Conservation (phyloP, 2,797 vertebrate genomes). For the Eurystomus glaucurus region DNA sequence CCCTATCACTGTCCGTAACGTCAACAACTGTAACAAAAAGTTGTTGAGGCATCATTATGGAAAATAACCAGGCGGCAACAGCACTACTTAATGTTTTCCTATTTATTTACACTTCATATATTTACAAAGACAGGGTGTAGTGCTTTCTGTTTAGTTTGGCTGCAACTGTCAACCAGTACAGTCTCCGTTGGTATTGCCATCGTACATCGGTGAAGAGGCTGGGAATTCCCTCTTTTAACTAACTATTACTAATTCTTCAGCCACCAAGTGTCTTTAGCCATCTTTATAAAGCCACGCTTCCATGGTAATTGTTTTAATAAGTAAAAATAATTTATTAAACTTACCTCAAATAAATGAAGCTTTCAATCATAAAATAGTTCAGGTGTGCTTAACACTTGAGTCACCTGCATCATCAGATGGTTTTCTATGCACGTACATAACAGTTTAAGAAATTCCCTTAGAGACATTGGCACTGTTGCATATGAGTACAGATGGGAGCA, state of each 20-base stretch:
- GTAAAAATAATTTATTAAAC: constrained; percentile 53
- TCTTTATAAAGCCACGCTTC: constrained; percentile 5
- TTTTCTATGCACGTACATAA: neutral
- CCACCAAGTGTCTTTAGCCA: neutral
- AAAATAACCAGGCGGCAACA: constrained; percentile 24
- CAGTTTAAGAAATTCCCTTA: neutral
- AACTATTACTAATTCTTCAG: neutral
- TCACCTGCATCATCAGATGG: neutral
- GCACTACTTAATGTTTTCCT: neutral
- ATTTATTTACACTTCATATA: constrained; percentile 41
- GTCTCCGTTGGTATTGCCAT: neutral
- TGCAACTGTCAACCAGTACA: neutral
- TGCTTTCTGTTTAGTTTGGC: neutral
- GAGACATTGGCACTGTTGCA: neutral
- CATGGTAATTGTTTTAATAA: neutral
- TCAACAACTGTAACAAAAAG: neutral
- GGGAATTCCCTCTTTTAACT: neutral
- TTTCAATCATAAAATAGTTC: neutral
- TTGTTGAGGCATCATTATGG: neutral
- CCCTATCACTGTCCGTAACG: neutral
- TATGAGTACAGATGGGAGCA: neutral
- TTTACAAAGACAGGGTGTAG: constrained; percentile 7
- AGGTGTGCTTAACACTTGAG: neutral
- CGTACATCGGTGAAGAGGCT: neutral
- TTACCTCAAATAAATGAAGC: constrained; percentile 27